These are phyloP conservation scores for Brachirus orientalis DNA, from an alignment of 2,113 vertebrate genomes.

Conservation along the genomic window DNA sequence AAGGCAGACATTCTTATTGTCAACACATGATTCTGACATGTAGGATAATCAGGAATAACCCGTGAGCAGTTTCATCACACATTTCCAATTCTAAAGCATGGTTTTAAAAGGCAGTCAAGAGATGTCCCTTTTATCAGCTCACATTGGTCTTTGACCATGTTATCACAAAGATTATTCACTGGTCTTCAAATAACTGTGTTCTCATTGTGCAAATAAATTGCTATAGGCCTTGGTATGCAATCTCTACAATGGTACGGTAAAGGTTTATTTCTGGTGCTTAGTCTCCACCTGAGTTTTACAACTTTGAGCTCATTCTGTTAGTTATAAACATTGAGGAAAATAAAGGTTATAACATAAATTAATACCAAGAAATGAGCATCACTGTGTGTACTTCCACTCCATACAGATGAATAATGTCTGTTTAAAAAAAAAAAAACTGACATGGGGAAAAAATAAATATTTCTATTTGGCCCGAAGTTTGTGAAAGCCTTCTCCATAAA, in stretches of 20 bases:
- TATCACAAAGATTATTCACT: constrained; percentile 46
- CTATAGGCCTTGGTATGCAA: constrained; percentile 56
- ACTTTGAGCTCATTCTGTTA: constrained; percentile 30
- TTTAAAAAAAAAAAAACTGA: constrained; percentile 19
- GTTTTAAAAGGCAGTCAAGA: constrained; percentile 30
- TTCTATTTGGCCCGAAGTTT: constrained; percentile 57
- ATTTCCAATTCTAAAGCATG: constrained; percentile 28
- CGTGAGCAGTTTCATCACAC: constrained; percentile 9
- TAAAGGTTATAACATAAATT: constrained; percentile 16
- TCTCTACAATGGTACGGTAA: constrained; percentile 49
- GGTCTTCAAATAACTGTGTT: constrained; percentile 40
- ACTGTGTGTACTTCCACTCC: constrained; percentile 22
- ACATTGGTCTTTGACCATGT: constrained; percentile 10
- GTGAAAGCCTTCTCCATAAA: constrained; percentile 54
- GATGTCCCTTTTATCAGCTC: constrained; percentile 58
- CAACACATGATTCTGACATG: constrained; percentile 22
- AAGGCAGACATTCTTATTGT: constrained; percentile 44
- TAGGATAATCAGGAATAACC: constrained; percentile 19
- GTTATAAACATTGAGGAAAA: constrained; percentile 36
- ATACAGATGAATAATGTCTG: constrained; percentile 4
- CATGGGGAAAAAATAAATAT: constrained; percentile 22
- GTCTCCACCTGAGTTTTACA: constrained; percentile 49
- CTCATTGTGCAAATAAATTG: constrained; percentile 53
- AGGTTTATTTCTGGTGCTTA: constrained; percentile 44
- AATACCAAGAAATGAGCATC: constrained; percentile 15